Base-by-base conservation (phyloP, 2,888 invertebrate genomes). In the Alloscopus bannaensis region DNA sequence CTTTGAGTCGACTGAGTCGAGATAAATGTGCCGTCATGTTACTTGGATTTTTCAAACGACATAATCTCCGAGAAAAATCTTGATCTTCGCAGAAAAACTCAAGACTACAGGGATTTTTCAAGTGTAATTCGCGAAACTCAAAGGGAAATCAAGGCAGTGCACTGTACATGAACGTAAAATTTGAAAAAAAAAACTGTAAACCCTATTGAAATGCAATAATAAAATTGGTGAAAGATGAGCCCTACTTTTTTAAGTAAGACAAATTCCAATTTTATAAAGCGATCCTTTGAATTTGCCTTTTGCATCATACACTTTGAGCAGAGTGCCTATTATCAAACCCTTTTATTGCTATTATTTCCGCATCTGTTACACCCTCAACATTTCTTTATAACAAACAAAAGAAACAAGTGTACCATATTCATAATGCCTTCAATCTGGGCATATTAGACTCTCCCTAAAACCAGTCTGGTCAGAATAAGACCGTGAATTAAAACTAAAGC, bases 331-430 rank as follows among this genome's bases (percentile, higher is more conserved):
- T 42, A 62, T 42, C 47, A 65, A n/a, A 16, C n/a, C 16, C 20
- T 42, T 28, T 65, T 42, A 26, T 28, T 65, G 18, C 36, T 60
- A 47, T 65, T 65, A 65, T 65, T 65, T 65, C 65, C 65, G 65
- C 65, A 11, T 65, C n/a, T 59, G n/a, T 4, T 29, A 59, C 3
- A 31, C 16, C 18, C 11, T n/a, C 18, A 20, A n/a, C 40, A 62
- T 40, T n/a, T n/a, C n/a, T n/a, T n/a, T n/a, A n/a, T n/a, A n/a
- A n/a, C n/a, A n/a, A n/a, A n/a, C n/a, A n/a, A 62, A 3, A 31
- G 3, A 3, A 8, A 13, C 20, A 16, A 4, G 13, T 20, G 40
- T 11, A 29, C 4, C 24, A 20, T 8, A 20, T n/a, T 40, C 40
- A n/a, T 62, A 40, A 36, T 2, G 40, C 40, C 18, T 2, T 13